These are phyloP conservation scores for Drosophila paranaensis DNA, from an alignment of 2,888 invertebrate genomes.

Conservation along the genomic window DNA sequence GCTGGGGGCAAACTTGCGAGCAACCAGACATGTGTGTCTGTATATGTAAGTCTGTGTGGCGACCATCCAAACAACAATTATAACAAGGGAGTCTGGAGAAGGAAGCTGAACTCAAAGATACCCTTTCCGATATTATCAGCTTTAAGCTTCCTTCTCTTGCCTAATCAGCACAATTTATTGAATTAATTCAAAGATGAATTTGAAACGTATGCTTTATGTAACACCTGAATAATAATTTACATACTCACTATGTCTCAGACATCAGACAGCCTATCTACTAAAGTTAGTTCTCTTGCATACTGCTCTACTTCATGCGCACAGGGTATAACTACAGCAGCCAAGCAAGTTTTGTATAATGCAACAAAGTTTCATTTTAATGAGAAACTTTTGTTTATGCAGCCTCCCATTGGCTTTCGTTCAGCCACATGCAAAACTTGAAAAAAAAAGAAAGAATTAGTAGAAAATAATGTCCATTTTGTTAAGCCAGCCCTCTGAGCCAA, in stretches of 20 bases:
- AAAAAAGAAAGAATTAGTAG: constrained; percentile 15
- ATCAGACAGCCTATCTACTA: too few relatives aligned
- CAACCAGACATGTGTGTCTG: constrained; percentile 42
- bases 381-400: constrained; percentile 74
- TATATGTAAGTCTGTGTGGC: constrained; percentile 15
- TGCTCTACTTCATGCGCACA: not conserved
- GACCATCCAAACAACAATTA: constrained; percentile 38
- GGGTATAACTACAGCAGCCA: constrained; percentile 35
- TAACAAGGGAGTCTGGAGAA: constrained; percentile 7
- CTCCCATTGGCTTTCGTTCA: constrained; percentile 29
- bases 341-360: constrained; percentile 60
- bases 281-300: not conserved
- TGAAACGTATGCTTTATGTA: not conserved
- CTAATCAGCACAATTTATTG: not conserved
- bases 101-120: not conserved
- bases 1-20: constrained; percentile 46
- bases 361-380: constrained; percentile 78
- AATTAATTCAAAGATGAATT: not conserved
- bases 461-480: constrained; percentile 34
- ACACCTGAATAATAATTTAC: not conserved
- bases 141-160: not conserved
- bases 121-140: not conserved
- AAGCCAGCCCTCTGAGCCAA: constrained; percentile 24
- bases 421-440: constrained; percentile 17
- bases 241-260: too few relatives aligned